phyloP scores from a whole-genome alignment of 1,140 invertebrate species.

The Pollicipes pollicipes region DNA sequence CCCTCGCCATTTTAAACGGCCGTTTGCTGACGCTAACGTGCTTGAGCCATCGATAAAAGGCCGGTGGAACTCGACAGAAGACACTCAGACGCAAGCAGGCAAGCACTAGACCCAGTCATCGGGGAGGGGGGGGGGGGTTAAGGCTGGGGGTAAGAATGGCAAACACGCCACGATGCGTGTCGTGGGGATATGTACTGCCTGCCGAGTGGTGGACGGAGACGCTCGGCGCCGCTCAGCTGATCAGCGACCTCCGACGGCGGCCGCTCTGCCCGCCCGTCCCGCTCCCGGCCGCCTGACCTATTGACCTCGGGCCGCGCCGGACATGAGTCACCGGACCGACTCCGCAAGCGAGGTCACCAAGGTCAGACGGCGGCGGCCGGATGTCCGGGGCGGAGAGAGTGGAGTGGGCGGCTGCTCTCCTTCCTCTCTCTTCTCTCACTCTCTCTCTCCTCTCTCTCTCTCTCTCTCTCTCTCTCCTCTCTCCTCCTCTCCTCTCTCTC shows the following conservation, averaged over 20 bases:
- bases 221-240: background rate
- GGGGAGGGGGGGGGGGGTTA: background rate
- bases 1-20: background rate
- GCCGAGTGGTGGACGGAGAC: background rate
- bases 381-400: background rate
- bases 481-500: too few species aligned
- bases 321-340: background rate
- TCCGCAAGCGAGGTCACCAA: background rate
- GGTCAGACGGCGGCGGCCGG: background rate
- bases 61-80: background rate
- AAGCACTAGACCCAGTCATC: background rate
- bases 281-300: conserved; percentile 1
- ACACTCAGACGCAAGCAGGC: background rate
- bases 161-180: too few species aligned
- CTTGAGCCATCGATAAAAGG: background rate
- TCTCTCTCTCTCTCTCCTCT: too few species aligned
- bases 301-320: background rate
- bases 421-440: background rate
- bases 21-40: background rate
- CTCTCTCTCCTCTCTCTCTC: too few species aligned
- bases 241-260: background rate
- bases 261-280: too few species aligned
- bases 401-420: background rate
- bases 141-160: background rate
- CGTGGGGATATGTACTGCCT: too few species aligned